Evolutionary conservation across 2,113 vertebrate species (phyloP), one percentile per base, ranked within the genome.

Genomic region (Phoenicopterus ruber): DNA sequence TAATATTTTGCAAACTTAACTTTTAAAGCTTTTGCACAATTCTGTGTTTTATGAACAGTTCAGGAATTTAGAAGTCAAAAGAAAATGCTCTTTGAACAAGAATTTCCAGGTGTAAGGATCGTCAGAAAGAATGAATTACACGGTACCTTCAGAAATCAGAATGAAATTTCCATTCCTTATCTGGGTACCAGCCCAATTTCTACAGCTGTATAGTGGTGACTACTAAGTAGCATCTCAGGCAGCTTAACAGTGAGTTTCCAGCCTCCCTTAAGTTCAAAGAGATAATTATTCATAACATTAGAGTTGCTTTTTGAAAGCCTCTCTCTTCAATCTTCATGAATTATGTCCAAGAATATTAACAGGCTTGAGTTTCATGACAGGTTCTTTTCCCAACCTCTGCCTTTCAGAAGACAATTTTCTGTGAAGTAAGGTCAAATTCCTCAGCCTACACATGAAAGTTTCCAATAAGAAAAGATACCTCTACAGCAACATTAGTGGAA

Each of bases 41-140:
- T 96, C 88, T 96, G 59, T 97, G 88, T 86, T 97, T 97, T 97
- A 96, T 97, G 94, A 96, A 96, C 67, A 92, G 61, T 93, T 95
- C 73, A 94, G 93, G 38, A 97, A 97, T 94, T 95, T 74, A 97
- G 94, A 96, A 81, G 32, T 54, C 87, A 97, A 94, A 86, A 96
- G 38, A 80, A 72, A 62, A 83, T 88, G 18, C 78, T 89, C 54
- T 97, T 91, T 95, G 74, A 93, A 88, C n/a, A 84, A 93, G 87
- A 96, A 88, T 96, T 96, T 97, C 95, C 90, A 95, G 80, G 87
- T 97, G 93, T 95, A 93, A 95, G 91, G 92, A 96, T 77, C 34
- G 29, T 94, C 92, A 93, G 81, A 96, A 97, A 96, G 62, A 97
- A 65, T 36, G 2, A 97, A 97, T 96, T 97, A 93, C 78, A 97